Base-by-base conservation (phyloP, 2,888 invertebrate species). In the Drosophila atripex region DNA sequence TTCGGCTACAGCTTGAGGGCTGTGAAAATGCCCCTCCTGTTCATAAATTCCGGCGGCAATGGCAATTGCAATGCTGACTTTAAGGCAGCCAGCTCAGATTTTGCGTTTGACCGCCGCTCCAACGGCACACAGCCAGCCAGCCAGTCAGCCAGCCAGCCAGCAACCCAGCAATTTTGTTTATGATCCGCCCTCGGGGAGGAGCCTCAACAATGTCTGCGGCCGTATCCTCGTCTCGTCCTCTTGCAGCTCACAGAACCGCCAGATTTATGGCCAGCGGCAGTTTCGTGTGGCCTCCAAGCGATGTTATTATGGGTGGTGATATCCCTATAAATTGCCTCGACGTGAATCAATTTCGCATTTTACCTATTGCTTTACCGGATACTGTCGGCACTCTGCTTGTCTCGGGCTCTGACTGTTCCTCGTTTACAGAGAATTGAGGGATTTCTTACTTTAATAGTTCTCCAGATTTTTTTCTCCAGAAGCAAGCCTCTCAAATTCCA, bases 211-310 rank as follows among this genome's bases (percentile, higher is more conserved):
- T 30, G 41, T 47, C 55, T 59, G 58, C 49, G 55, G 58, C 58
- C 52, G 28, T 8, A 28, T 28, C 28, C 28, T 28, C 28, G 28
- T 28, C 25, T 25, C 28, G 30, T 43, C 14, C 52, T 45, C 45
- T 28, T n/a, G 16, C 57, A 38, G 38, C 64, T 3, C 12, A 32
- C 32, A 53, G 57, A 66, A 58, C 38, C 30, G 57, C 65, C 78
- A 76, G 83, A 78, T 82, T 78, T 78, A 78, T 82, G 77, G 41
- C 71, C 66, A 61, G 52, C 61, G 56, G 68, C 53, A 53, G 60
- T 56, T 57, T 35, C n/a, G 39, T n/a, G 38, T 28, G 38, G 4
- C 12, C 23, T 16, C 38, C 8, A 41, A 3, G 18, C 18, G 41
- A 18, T 18, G 8, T 18, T 18, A 18, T 41, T n/a, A 35, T 21